Conservation (phyloP, 2,797 vertebrate species). For the Rhodeus uyekii region DNA sequence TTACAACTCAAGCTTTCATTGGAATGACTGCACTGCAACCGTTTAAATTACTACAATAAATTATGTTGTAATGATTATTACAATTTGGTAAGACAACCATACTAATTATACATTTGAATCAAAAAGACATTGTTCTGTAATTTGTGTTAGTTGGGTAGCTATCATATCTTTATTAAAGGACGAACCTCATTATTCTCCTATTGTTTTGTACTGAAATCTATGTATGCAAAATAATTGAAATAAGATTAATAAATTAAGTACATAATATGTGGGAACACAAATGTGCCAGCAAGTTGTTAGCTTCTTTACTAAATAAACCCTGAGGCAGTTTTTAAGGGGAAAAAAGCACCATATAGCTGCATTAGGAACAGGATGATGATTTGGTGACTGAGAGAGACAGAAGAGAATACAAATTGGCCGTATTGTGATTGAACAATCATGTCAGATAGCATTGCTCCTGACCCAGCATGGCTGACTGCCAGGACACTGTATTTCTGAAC, state of each 20-base stretch:
- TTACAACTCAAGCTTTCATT: constrained; percentile 10
- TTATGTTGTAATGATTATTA: constrained; percentile 12
- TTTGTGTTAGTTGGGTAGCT: neutral
- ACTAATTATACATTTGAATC: constrained; percentile 7
- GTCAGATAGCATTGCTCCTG: neutral
- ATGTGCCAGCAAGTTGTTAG: constrained; percentile 4
- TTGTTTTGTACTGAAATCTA: constrained; percentile 28
- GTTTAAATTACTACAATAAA: neutral
- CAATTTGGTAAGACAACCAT: constrained; percentile 17
- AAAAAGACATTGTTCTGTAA: constrained; percentile 10
- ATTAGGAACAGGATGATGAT: neutral
- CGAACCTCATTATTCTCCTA: constrained; percentile 21
- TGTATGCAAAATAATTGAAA: neutral
- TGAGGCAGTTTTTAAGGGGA: neutral
- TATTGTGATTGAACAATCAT: neutral
- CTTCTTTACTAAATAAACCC: neutral
- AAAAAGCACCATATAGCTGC: neutral
- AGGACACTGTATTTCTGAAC: neutral
- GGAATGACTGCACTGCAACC: neutral
- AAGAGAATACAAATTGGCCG: neutral
- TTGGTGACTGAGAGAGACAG: constrained; percentile 12
- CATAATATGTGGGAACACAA: too few relatives aligned
- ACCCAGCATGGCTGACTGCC: neutral
- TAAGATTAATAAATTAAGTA: too few relatives aligned
- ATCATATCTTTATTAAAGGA: neutral